Evolutionary conservation across 2,888 invertebrate species (phyloP).

Genomic region (Cephus pygmeus): DNA sequence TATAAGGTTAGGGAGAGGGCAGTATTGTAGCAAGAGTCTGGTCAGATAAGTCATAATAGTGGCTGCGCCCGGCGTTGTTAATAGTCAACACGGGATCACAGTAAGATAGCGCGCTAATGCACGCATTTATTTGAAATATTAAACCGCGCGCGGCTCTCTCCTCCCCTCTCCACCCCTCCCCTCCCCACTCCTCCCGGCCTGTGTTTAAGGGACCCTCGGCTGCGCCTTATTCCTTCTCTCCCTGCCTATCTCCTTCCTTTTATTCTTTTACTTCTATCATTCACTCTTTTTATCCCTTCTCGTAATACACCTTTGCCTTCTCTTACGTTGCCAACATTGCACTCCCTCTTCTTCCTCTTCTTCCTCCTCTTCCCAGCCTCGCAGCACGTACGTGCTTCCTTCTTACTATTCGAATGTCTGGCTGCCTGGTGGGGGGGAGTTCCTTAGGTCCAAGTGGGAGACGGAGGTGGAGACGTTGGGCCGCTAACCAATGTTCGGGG

Average conservation of each 20-base stretch:
- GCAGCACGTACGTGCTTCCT: constrained; percentile 18
- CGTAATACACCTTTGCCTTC: too few species aligned
- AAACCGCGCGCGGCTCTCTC: constrained; percentile 44
- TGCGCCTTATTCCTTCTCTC: too few species aligned
- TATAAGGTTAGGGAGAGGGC: constrained; percentile 26
- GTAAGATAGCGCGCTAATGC: constrained; percentile 63
- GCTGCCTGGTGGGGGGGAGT: background rate
- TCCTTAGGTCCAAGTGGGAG: background rate
- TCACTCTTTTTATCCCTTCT: too few species aligned
- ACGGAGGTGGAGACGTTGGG: background rate
- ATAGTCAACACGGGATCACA: constrained; percentile 62
- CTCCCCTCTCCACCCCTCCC: constrained; percentile 15
- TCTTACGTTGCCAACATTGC: too few species aligned
- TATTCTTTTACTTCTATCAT: constrained; percentile 24
- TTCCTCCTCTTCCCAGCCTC: constrained; percentile 18
- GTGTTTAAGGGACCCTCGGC: too few species aligned
- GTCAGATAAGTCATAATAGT: constrained; percentile 62
- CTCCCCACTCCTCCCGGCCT: too few species aligned
- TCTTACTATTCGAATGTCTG: constrained; percentile 17
- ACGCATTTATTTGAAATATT: constrained; percentile 64
- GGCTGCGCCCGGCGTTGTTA: constrained; percentile 55
- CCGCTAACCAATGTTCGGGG: too few species aligned
- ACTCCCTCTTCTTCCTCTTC: constrained; percentile 9
- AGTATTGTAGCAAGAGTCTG: constrained; percentile 40
- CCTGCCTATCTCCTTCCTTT: constrained; percentile 15